A percentile compares a stretch with the other conserved stretches of the same genome.
Evolutionary conservation across 2,113 vertebrate species (phyloP).

Genomic region (Azemiops feae): DNA sequence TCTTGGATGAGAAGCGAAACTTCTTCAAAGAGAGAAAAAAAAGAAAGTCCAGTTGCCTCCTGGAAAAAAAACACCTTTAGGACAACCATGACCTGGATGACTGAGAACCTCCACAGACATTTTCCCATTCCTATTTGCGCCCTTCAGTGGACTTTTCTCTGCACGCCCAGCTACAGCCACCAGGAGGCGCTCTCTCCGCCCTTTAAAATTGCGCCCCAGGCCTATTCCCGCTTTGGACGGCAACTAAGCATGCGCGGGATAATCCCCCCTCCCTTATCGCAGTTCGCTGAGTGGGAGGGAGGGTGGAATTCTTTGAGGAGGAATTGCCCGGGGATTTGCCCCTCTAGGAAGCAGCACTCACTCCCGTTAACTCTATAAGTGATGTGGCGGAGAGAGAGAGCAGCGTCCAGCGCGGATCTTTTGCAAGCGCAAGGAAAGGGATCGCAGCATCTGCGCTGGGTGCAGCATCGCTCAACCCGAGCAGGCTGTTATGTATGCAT

Average conservation of each 20-base stretch:
- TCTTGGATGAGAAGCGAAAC: too few relatives aligned
- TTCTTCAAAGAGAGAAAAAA: too few relatives aligned
- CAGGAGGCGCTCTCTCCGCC: too few relatives aligned
- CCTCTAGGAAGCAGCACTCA: not conserved
- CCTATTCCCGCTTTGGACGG: too few relatives aligned
- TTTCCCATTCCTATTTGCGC: not conserved
- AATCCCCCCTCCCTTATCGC: not conserved
- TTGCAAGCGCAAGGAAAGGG: not conserved
- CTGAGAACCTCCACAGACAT: too few relatives aligned
- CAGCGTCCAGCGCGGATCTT: too few relatives aligned
- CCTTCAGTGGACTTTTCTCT: not conserved
- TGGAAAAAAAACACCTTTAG: too few relatives aligned
- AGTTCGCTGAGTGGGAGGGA: not conserved
- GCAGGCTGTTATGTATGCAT: not conserved
- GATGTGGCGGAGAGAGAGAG: too few relatives aligned
- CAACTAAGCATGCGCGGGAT: not conserved
- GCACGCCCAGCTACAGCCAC: not conserved
- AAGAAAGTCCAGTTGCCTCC: too few relatives aligned
- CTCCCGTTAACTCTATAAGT: not conserved
- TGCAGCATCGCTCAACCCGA: not conserved
- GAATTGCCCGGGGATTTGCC: not conserved
- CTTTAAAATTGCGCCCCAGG: not conserved
- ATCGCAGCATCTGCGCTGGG: not conserved
- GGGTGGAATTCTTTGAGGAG: not conserved
- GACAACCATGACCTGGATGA: too few relatives aligned